phyloP scores from a whole-genome alignment of 2,797 vertebrate genomes.

The Hozukius guyotensis region DNA sequence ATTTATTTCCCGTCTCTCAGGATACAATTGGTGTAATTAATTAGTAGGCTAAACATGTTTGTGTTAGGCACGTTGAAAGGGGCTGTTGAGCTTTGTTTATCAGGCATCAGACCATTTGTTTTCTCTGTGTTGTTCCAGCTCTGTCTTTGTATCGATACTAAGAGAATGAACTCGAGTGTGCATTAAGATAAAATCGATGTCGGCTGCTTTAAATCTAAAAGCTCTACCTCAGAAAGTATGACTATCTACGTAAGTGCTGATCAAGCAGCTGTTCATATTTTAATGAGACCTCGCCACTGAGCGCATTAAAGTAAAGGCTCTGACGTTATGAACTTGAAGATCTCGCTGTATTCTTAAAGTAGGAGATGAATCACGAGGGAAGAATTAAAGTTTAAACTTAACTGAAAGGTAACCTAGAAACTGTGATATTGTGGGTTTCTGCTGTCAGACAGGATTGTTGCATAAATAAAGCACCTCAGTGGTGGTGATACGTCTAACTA shows the following conservation, averaged over 20 bases:
- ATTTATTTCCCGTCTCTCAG: constrained; percentile 37
- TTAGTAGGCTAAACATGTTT: constrained; percentile 49
- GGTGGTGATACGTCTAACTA: neutral
- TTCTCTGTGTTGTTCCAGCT: neutral
- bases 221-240: constrained; percentile 10
- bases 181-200: constrained; percentile 28
- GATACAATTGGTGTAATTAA: constrained; percentile 59
- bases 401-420: constrained; percentile 11
- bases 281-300: neutral
- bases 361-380: neutral
- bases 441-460: neutral
- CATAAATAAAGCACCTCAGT: constrained; percentile 5
- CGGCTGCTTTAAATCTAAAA: constrained; percentile 26
- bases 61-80: constrained; percentile 23
- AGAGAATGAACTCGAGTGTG: constrained; percentile 26
- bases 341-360: neutral
- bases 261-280: constrained; percentile 14
- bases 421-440: neutral
- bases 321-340: neutral
- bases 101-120: constrained; percentile 19
- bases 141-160: constrained; percentile 26
- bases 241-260: constrained; percentile 3
- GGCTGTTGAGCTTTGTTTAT: constrained; percentile 25
- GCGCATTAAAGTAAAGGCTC: neutral
- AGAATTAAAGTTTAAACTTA: neutral